phyloP scores from a whole-genome alignment of 2,888 invertebrate species.

The Calliphora vomitoria region DNA sequence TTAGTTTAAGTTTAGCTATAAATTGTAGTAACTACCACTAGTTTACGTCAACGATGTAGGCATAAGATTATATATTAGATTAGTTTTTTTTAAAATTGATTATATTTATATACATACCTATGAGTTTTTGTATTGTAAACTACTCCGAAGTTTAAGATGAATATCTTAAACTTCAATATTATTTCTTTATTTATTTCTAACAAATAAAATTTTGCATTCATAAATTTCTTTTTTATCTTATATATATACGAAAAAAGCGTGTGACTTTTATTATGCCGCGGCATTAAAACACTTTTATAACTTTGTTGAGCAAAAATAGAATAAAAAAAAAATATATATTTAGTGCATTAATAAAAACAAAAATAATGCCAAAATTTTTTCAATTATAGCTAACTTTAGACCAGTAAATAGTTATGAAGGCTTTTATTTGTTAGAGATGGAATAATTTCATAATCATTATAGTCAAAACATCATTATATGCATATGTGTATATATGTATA shows the following conservation, averaged over 20 bases:
- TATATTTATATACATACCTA: no score
- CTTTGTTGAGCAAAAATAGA: not conserved
- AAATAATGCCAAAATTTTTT: not conserved
- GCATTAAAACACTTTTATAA: not conserved
- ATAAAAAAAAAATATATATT: not conserved
- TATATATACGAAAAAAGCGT: not conserved
- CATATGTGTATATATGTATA: not conserved
- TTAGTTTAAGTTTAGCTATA: no score
- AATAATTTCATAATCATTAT: not conserved
- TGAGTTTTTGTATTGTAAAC: no score
- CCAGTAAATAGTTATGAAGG: not conserved
- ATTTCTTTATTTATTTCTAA: not conserved
- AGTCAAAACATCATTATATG: not conserved
- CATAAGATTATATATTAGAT: no score
- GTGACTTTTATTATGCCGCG: constrained; percentile 1
- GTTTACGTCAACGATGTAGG: no score
- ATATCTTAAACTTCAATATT: no score
- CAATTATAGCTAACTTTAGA: not conserved
- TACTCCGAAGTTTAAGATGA: no score
- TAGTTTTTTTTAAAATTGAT: no score
- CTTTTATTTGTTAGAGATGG: not conserved
- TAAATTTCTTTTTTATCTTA: not conserved
- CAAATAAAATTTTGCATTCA: not conserved
- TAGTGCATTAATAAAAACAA: not conserved
- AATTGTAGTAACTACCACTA: no score